Evolutionary conservation across 2,888 invertebrate genomes (phyloP), one percentile per base, ranked within the genome.

Genomic region (Lochmaea capreae): DNA sequence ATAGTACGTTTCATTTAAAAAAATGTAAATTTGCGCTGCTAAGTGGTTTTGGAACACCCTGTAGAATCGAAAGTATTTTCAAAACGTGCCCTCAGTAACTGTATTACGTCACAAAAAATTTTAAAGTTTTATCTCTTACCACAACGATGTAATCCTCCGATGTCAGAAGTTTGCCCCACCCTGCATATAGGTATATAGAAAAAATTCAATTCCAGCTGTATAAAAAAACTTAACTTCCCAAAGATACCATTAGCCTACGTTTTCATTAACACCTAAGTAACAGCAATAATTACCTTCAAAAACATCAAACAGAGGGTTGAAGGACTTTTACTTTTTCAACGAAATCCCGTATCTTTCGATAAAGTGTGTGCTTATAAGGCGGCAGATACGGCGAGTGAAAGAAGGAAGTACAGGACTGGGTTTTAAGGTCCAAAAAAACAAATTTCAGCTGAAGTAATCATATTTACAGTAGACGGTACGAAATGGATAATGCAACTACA

Each of bases 181-280:
- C n/a, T n/a, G n/a, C n/a, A n/a, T n/a, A n/a, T n/a, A n/a, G n/a
- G n/a, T n/a, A 3, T 26, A 26, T 39, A 39, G 8, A 39, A 39
- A 39, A 39, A 39, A 39, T 8, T 39, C 33, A 39, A 39, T 39
- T 39, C 33, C 33, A 6, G 33, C 6, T 39, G 33, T 65, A 8
- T 65, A 52, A 46, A 65, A 65, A 6, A 58, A 18, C 43, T 22
- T 65, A 46, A 16, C 63, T 63, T 43, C n/a, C 18, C 5, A n/a
- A 61, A 39, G 11, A 54, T 39, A 16, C 66, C 66, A 67, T 67
- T 67, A 67, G 26, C 9, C 16, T n/a, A 11, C 33, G 10, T 72
- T 39, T 62, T 67, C 57, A 68, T 68, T 68, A 72, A 68, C 72
- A 72, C 63, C 67, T 72, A 72, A 59, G 68, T 62, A 26, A 65